phyloP scores from a whole-genome alignment of 2,113 vertebrate genomes.

The Pseudopodoces humilis region DNA sequence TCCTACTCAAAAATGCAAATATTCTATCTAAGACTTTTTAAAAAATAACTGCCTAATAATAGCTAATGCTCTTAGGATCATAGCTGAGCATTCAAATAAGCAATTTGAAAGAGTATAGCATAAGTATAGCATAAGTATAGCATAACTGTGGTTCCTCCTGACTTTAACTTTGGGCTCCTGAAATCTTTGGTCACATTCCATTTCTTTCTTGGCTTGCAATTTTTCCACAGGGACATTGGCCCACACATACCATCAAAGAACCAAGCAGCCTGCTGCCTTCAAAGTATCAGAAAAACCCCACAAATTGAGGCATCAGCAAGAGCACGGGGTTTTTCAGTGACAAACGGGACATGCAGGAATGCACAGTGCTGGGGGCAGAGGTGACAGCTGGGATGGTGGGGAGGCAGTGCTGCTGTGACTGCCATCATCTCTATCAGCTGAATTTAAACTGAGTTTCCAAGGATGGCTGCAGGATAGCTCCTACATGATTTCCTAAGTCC shows the following conservation, averaged over 20 bases:
- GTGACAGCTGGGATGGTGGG: fast-evolving
- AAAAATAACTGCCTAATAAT: neutral
- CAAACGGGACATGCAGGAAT: neutral
- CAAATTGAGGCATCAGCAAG: neutral
- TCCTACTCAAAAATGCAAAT: neutral
- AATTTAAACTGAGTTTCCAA: neutral
- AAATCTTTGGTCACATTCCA: neutral
- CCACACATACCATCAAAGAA: neutral
- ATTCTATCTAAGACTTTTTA: neutral
- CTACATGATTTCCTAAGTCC: neutral
- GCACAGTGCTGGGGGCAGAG: neutral
- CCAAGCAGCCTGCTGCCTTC: neutral
- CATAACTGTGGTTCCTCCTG: neutral
- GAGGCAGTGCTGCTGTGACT: neutral
- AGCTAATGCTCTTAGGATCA: neutral
- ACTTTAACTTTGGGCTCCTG: neutral
- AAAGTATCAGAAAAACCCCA: neutral
- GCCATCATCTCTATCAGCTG: neutral
- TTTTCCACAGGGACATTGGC: neutral
- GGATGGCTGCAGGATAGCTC: neutral
- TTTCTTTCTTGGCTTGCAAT: neutral
- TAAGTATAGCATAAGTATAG: neutral
- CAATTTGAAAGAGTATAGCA: neutral
- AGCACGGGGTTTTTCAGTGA: neutral
- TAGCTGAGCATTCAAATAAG: neutral